Evolutionary conservation across 2,113 vertebrate genomes (phyloP), one percentile per base, ranked within the genome.

Genomic region (Lampris incognitus): DNA sequence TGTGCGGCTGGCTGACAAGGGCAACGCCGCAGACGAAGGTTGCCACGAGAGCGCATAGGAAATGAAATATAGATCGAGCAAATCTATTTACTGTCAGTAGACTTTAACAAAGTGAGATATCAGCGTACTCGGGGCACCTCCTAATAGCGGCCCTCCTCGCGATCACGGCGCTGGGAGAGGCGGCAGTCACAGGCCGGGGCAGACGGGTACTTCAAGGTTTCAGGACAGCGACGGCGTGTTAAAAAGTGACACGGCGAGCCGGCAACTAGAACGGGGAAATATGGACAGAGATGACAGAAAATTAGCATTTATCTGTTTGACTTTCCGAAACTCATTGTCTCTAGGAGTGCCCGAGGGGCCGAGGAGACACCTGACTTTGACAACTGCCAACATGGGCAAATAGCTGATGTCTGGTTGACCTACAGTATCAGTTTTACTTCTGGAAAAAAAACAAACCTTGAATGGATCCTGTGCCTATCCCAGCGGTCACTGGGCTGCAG

Each of bases 11-110:
- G 54, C 60, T 66, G 76, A 88, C 83, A 88, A 87, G 76, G 79
- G 69, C 71, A 24, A 78, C 66, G 69, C 57, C 74, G 49, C 41
- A 54, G 56, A 48, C 38, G 74, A 74, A 41, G 66, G 69, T 59
- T 79, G 86, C 83, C 79, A 5, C 46, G 59, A 74, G 85, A 87
- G 59, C 1, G 0, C 52, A 71, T 79, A 70, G 79, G 83, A 91
- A 87, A 90, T 90, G 69, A 89, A 92, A 88, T 76, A 84, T 72
- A 68, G 85, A 88, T 81, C 24, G 69, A 75, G 49, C 66, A 78
- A 84, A 88, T 91, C 88, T 89, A 85, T 89, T 91, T 78, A 60
- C 82, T 79, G 87, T 81, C 87, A 83, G 79, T 64, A 65, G 66
- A 82, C 74, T 68, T 85, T 79, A 75, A 75, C 77, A 80, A 49